Conservation (phyloP, 2,113 vertebrate genomes). For the Carassius auratus region DNA sequence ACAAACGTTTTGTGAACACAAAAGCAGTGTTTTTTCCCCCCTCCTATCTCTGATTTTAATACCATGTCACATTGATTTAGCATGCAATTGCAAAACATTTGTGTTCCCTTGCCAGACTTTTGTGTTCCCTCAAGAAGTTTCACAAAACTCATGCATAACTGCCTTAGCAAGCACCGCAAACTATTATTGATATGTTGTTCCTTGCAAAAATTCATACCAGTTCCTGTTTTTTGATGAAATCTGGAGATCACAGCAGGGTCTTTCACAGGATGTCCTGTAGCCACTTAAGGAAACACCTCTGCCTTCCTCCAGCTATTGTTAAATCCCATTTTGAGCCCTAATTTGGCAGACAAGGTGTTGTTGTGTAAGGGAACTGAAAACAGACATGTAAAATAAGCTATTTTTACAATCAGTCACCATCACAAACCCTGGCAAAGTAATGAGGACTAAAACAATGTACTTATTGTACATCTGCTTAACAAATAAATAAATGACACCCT, state of each 20-base stretch:
- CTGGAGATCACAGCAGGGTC: slow-evolving; percentile 4
- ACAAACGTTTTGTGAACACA: not conserved
- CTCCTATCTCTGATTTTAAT: not conserved
- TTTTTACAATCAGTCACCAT: not conserved
- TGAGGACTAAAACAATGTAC: not conserved
- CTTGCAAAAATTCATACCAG: not conserved
- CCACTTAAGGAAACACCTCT: slow-evolving; percentile 50
- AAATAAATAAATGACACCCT: not conserved
- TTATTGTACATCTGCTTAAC: not conserved
- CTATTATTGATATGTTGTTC: not conserved
- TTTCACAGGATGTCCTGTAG: slow-evolving; percentile 44
- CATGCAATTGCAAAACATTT: not conserved
- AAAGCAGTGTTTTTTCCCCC: not conserved
- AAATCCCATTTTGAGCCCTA: not conserved
- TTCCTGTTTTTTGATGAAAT: slow-evolving; percentile 1
- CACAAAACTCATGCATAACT: not conserved
- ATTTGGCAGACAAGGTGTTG: slow-evolving; percentile 6
- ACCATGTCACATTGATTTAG: not conserved
- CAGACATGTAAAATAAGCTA: not conserved
- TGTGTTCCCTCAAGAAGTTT: not conserved
- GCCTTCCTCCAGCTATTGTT: slow-evolving; percentile 45
- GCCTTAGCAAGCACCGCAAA: slow-evolving; percentile 3
- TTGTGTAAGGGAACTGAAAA: not conserved
- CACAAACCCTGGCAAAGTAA: not conserved
- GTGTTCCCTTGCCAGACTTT: not conserved